A percentile compares a stretch with the other conserved stretches of the same genome.
Conservation (phyloP, 2,888 invertebrate species). For the Noctua pronuba region DNA sequence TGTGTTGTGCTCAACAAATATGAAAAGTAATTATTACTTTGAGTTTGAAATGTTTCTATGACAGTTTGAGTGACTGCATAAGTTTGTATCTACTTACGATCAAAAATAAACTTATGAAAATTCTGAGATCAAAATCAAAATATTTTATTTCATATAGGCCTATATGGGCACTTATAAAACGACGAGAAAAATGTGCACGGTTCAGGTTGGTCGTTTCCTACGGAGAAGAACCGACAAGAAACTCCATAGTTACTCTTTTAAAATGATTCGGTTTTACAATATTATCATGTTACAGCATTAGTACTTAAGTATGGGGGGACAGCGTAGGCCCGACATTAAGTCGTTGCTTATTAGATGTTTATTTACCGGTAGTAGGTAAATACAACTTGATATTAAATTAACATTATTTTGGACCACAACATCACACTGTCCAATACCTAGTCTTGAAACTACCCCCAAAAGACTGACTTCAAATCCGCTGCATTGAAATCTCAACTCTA, state of each 20-base stretch:
- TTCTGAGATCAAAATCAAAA: no score
- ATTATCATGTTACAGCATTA: no score
- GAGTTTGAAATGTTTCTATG: background rate
- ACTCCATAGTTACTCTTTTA: no score
- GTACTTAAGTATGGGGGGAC: no score
- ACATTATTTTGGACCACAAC: background rate
- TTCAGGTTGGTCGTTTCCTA: no score
- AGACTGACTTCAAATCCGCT: constrained; percentile 10
- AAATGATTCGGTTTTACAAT: no score
- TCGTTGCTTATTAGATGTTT: no score
- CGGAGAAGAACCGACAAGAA: no score
- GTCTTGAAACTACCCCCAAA: constrained; percentile 9
- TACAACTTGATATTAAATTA: background rate
- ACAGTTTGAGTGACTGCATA: background rate
- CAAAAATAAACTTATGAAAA: background rate
- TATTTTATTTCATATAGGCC: no score
- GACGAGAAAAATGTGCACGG: no score
- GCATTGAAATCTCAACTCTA: constrained; percentile 39
- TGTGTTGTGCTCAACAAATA: background rate
- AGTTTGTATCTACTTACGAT: background rate
- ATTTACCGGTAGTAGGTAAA: background rate
- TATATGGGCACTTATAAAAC: no score
- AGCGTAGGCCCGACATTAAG: no score
- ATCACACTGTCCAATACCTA: background rate
- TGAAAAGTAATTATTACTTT: background rate